Conservation (phyloP, 1,140 invertebrate genomes). For the Chymomyza costata region DNA sequence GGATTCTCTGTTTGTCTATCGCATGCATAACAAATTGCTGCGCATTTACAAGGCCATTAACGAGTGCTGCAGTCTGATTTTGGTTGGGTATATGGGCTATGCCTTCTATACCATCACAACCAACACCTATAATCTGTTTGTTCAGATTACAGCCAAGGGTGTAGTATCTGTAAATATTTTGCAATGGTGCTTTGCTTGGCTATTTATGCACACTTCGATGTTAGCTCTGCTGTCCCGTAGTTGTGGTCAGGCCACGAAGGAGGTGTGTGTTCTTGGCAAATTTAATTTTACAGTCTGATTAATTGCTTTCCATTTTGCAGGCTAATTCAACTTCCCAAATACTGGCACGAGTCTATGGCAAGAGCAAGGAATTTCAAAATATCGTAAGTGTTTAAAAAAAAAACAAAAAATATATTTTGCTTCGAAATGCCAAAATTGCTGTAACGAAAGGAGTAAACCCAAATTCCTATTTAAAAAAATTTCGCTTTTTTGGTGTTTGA, state of each 20-base stretch:
- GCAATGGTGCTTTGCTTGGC: constrained; percentile 59
- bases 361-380: constrained; percentile 65
- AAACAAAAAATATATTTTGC: no score
- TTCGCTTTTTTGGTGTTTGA: no score
- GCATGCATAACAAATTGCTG: constrained; percentile 65
- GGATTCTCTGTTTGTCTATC: constrained; percentile 64
- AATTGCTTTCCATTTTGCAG: constrained; percentile 28
- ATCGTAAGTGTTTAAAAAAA: constrained; percentile 51
- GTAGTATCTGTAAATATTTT: constrained; percentile 51
- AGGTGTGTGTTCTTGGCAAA: constrained; percentile 36
- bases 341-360: constrained; percentile 61
- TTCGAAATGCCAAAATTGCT: no score
- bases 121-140: constrained; percentile 69
- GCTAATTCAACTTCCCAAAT: constrained; percentile 66
- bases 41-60: constrained; percentile 65
- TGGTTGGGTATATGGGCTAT: constrained; percentile 66
- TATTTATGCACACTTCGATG: constrained; percentile 52
- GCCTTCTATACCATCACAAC: constrained; percentile 74
- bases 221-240: constrained; percentile 52
- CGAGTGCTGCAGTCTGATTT: constrained; percentile 64
- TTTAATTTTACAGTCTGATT: constrained; percentile 12
- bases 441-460: no score
- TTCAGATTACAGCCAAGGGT: constrained; percentile 62
- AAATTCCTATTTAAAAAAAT: no score
- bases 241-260: constrained; percentile 56